Evolutionary conservation across 2,888 invertebrate genomes (phyloP).

Genomic region (Diadegma fenestrale): DNA sequence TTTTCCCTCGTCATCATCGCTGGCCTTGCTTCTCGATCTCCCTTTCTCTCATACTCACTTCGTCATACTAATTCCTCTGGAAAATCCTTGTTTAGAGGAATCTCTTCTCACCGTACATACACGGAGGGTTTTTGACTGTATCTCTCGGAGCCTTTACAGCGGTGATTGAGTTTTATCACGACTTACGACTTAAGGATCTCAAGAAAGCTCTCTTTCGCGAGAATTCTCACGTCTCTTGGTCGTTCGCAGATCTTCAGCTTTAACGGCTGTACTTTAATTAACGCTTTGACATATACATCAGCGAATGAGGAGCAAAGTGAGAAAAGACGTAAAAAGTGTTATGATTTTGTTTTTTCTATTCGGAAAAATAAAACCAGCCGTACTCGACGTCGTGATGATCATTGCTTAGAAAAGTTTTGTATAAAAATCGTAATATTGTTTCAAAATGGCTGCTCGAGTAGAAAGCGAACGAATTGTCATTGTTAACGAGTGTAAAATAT

Average conservation of each 20-base stretch:
- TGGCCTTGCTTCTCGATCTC: slow-evolving; percentile 39
- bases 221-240: slow-evolving; percentile 42
- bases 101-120: slow-evolving; percentile 57
- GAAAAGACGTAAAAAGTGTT: slow-evolving; percentile 12
- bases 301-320: slow-evolving; percentile 17
- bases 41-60: slow-evolving; percentile 56
- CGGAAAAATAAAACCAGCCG: neutral
- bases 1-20: slow-evolving; percentile 35
- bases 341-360: slow-evolving; percentile 28
- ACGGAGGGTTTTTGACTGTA: slow-evolving; percentile 68
- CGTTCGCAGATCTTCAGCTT: slow-evolving; percentile 78
- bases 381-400: neutral
- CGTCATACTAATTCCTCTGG: slow-evolving; percentile 49
- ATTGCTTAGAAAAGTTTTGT: neutral
- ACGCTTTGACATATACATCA: slow-evolving; percentile 71
- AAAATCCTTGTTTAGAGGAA: slow-evolving; percentile 49
- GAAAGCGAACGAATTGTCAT: neutral
- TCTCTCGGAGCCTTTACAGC: slow-evolving; percentile 63
- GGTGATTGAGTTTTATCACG: slow-evolving; percentile 71
- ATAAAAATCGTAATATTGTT: neutral
- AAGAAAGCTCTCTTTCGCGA: slow-evolving; percentile 30
- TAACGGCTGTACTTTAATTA: slow-evolving; percentile 82
- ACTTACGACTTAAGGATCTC: slow-evolving; percentile 67
- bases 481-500: slow-evolving; percentile 26
- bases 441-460: neutral